A percentile compares a stretch with the other conserved stretches of the same genome.
Evolutionary conservation across 2,888 invertebrate genomes (phyloP).

Genomic region (Drosophila eohydei): DNA sequence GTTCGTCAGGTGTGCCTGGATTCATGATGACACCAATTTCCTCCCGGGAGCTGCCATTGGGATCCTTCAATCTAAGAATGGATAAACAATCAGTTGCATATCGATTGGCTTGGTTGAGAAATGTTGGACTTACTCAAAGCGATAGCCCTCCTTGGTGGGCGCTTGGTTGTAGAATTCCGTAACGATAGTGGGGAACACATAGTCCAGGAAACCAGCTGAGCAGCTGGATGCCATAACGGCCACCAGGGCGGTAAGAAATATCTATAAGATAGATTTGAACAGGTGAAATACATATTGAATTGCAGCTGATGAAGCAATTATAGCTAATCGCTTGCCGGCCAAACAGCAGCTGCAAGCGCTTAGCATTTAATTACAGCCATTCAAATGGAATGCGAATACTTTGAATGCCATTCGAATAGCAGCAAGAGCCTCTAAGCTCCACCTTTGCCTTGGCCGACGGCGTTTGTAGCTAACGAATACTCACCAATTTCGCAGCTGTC

Average conservation of each 20-base stretch:
- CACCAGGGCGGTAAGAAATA: constrained; percentile 69
- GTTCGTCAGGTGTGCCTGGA: constrained; percentile 81
- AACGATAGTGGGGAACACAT: constrained; percentile 73
- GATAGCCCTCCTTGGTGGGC: constrained; percentile 82
- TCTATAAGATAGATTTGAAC: constrained; percentile 42
- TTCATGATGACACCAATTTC: constrained; percentile 83
- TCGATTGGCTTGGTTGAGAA: not conserved
- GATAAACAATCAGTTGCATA: not conserved
- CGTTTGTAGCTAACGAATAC: constrained; percentile 32
- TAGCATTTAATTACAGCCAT: constrained; percentile 31
- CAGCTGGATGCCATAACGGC: constrained; percentile 65
- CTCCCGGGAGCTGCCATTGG: constrained; percentile 83
- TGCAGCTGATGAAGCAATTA: constrained; percentile 23
- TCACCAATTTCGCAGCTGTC: constrained; percentile 80
- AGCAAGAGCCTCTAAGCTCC: constrained; percentile 14
- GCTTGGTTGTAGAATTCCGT: constrained; percentile 73
- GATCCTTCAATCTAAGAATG: constrained; percentile 74
- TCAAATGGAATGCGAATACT: constrained; percentile 26
- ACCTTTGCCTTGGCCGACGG: constrained; percentile 17
- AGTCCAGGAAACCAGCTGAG: constrained; percentile 76
- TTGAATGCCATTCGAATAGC: constrained; percentile 50
- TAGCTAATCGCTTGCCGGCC: constrained; percentile 5
- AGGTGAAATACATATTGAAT: constrained; percentile 14
- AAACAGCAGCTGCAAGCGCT: constrained; percentile 36
- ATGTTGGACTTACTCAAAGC: constrained; percentile 75